Evolutionary conservation across 2,888 invertebrate species (phyloP).

Genomic region (Aphidoletes aphidimyza): DNA sequence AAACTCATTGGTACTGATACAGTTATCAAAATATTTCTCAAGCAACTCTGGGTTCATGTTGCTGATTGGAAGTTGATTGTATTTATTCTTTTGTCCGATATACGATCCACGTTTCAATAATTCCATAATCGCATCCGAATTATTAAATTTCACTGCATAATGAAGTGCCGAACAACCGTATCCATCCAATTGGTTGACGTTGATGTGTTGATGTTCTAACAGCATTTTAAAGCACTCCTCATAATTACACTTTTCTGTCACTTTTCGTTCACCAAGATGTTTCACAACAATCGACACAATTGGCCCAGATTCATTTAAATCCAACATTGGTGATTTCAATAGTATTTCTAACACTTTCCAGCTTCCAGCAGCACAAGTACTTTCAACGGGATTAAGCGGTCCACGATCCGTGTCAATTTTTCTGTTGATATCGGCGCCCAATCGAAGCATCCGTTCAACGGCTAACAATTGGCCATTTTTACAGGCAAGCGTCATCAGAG

Average conservation of each 20-base stretch:
- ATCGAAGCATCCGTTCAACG: conserved; percentile 68
- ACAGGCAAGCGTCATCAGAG: conserved; percentile 66
- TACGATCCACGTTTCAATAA: conserved; percentile 78
- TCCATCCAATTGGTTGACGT: conserved; percentile 71
- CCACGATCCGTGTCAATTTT: not conserved
- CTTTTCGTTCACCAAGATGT: not conserved
- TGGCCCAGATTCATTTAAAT: not conserved
- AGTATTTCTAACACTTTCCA: conserved; percentile 53
- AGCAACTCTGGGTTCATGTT: conserved; percentile 78
- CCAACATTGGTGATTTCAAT: conserved; percentile 3
- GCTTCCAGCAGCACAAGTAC: not conserved
- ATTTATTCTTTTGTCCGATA: conserved; percentile 75
- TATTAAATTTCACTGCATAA: conserved; percentile 78
- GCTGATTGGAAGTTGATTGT: conserved; percentile 76
- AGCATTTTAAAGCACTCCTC: conserved; percentile 19
- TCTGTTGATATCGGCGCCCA: conserved; percentile 70
- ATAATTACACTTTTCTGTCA: not conserved
- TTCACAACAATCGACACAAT: not conserved
- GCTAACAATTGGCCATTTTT: conserved; percentile 40
- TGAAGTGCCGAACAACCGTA: conserved; percentile 79
- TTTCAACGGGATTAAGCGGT: not conserved
- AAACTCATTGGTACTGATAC: conserved; percentile 72
- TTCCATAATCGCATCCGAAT: conserved; percentile 71
- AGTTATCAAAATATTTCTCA: conserved; percentile 78
- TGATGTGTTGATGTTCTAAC: not conserved